phyloP scores from a whole-genome alignment of 1,140 invertebrate genomes.

The Lordiphosa collinella region DNA sequence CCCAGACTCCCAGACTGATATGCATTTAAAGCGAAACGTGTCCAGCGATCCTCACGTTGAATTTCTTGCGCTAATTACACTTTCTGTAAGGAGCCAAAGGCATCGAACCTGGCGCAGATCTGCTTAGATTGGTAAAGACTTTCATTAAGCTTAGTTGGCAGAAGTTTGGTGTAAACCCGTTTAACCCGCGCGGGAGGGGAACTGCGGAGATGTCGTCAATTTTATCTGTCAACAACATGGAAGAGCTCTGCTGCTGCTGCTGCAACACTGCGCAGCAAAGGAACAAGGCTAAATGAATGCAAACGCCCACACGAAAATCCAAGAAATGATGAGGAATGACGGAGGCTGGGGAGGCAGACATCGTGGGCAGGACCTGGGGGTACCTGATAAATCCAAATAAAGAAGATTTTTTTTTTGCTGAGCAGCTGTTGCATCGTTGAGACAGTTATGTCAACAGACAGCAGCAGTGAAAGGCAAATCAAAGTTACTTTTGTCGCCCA shows the following conservation, averaged over 20 bases:
- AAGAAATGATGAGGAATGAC: neutral
- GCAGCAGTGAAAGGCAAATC: slow-evolving; percentile 42
- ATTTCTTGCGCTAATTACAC: slow-evolving; percentile 73
- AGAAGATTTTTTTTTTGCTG: neutral
- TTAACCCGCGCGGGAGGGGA: slow-evolving; percentile 52
- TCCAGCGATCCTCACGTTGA: slow-evolving; percentile 56
- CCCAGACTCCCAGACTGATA: slow-evolving; percentile 45
- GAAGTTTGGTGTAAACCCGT: slow-evolving; percentile 63
- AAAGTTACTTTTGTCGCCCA: slow-evolving; percentile 8
- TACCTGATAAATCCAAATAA: slow-evolving; percentile 20
- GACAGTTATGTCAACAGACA: slow-evolving; percentile 17
- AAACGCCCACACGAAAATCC: slow-evolving; percentile 52
- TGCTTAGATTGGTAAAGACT: slow-evolving; percentile 65
- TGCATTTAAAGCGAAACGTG: slow-evolving; percentile 75
- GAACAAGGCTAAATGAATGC: slow-evolving; percentile 22
- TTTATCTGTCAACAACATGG: slow-evolving; percentile 72
- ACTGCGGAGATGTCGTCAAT: slow-evolving; percentile 47
- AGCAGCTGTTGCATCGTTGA: neutral
- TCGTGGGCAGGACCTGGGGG: slow-evolving; percentile 5
- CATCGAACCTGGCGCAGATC: slow-evolving; percentile 24
- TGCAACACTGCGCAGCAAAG: slow-evolving; percentile 23
- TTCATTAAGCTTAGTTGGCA: slow-evolving; percentile 68
- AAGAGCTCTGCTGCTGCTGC: slow-evolving; percentile 22
- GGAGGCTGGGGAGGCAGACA: neutral
- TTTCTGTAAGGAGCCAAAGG: slow-evolving; percentile 69